A percentile compares a stretch with the other conserved stretches of the same genome.
These are phyloP conservation scores for Drosophila sechellia DNA, from an alignment of 1,140 invertebrate species.

Conservation along the genomic window DNA sequence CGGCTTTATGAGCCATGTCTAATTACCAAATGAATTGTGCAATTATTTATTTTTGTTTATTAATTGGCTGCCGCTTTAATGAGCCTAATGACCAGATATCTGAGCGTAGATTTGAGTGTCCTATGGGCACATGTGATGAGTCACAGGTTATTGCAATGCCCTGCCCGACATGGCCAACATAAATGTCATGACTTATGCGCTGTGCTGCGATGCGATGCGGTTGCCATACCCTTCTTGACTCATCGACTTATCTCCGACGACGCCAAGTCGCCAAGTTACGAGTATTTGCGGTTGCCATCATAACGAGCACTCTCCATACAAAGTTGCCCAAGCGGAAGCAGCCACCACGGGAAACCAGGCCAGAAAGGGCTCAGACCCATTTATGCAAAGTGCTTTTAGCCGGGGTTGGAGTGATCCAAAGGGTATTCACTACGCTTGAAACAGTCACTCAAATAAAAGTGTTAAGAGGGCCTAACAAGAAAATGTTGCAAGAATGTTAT, in stretches of 20 bases:
- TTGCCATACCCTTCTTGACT: slow-evolving; percentile 31
- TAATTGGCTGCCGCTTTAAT: slow-evolving; percentile 78
- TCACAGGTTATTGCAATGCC: slow-evolving; percentile 47
- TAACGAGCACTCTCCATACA: slow-evolving; percentile 70
- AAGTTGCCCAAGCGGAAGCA: slow-evolving; percentile 72
- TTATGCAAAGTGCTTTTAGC: slow-evolving; percentile 58
- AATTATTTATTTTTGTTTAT: slow-evolving; percentile 84
- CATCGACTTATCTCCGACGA: slow-evolving; percentile 21
- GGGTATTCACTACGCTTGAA: slow-evolving; percentile 1
- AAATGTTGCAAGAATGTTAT: too few species aligned
- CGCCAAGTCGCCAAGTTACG: slow-evolving; percentile 43
- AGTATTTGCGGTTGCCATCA: slow-evolving; percentile 61
- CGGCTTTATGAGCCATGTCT: slow-evolving; percentile 81
- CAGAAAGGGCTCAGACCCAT: slow-evolving; percentile 40
- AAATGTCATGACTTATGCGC: slow-evolving; percentile 73
- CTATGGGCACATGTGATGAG: slow-evolving; percentile 37
- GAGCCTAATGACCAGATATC: slow-evolving; percentile 60
- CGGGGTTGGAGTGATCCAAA: slow-evolving; percentile 1
- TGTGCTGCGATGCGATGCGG: slow-evolving; percentile 21
- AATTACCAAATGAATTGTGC: slow-evolving; percentile 84
- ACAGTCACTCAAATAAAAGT: not conserved
- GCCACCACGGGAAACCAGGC: slow-evolving; percentile 13
- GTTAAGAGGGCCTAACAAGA: not conserved
- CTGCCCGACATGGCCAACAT: slow-evolving; percentile 51
- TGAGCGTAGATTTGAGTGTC: not conserved